Conservation (phyloP, 2,888 invertebrate species). For the Dryadula phaetusa region DNA sequence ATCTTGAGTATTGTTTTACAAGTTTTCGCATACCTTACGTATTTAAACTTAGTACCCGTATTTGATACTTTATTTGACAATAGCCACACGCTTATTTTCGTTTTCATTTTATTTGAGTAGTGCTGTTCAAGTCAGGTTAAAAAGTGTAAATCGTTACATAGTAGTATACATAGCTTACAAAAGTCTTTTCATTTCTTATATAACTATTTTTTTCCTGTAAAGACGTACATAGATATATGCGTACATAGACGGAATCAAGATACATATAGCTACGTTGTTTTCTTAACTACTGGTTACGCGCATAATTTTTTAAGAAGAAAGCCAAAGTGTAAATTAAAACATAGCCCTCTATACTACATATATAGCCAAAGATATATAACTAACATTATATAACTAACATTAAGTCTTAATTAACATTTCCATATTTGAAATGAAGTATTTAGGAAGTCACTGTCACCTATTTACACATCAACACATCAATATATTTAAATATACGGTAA, state of each 20-base stretch:
- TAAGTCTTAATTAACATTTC: neutral
- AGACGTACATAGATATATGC: constrained; percentile 4
- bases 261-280: neutral
- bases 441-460: neutral
- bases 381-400: neutral
- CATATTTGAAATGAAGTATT: neutral
- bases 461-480: neutral
- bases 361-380: no score
- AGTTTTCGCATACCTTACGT: no score
- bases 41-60: no score
- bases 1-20: neutral
- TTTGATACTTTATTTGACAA: no score
- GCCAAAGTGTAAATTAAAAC: no score
- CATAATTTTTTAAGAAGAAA: neutral
- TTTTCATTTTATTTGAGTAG: no score
- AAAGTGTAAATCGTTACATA: neutral
- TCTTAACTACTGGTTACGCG: neutral
- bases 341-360: no score
- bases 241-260: constrained; percentile 12
- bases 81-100: no score
- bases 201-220: constrained; percentile 7
- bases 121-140: neutral
- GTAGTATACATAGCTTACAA: neutral
- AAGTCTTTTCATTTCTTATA: constrained; percentile 11
- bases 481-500: neutral